phyloP scores from a whole-genome alignment of 1,140 invertebrate genomes.

The Ips nitidus region DNA sequence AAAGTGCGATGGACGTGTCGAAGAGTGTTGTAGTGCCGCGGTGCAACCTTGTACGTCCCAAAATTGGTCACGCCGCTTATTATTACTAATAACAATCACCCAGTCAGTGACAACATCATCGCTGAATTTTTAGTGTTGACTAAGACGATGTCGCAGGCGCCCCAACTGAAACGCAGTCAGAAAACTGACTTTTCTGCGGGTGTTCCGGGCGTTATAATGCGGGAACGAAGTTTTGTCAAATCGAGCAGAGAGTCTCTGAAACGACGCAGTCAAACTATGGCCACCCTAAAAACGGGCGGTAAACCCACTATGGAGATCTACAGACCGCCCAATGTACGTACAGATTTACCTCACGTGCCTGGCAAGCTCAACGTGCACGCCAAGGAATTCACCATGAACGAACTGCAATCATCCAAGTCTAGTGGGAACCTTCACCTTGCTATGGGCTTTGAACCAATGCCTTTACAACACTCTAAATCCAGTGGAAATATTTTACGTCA shows the following conservation, averaged over 20 bases:
- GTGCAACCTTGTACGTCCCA: slow-evolving; percentile 44
- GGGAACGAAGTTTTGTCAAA: slow-evolving; percentile 49
- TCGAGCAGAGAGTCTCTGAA: slow-evolving; percentile 49
- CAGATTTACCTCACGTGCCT: slow-evolving; percentile 45
- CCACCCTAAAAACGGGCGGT: slow-evolving; percentile 56
- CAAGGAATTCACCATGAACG: slow-evolving; percentile 80
- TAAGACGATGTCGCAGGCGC: slow-evolving; percentile 26
- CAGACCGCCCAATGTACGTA: slow-evolving; percentile 75
- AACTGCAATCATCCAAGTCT: slow-evolving; percentile 62
- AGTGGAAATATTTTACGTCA: slow-evolving; percentile 62
- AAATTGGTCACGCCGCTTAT: slow-evolving; percentile 45
- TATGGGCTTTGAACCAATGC: slow-evolving; percentile 55
- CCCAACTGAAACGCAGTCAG: slow-evolving; percentile 47
- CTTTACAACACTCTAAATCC: slow-evolving; percentile 62
- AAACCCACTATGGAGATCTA: slow-evolving; percentile 87
- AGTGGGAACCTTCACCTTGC: slow-evolving; percentile 60
- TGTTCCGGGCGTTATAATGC: slow-evolving; percentile 37
- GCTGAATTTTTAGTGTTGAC: slow-evolving; percentile 29
- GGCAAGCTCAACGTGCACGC: slow-evolving; percentile 78
- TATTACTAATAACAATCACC: background rate
- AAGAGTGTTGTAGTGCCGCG: slow-evolving; percentile 10
- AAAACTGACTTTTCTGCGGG: slow-evolving; percentile 46
- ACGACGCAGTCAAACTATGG: slow-evolving; percentile 59
- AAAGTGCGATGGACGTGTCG: slow-evolving; percentile 32
- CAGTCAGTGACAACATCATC: too few species aligned